phyloP scores from a whole-genome alignment of 2,797 vertebrate species.

The Squalus acanthias region DNA sequence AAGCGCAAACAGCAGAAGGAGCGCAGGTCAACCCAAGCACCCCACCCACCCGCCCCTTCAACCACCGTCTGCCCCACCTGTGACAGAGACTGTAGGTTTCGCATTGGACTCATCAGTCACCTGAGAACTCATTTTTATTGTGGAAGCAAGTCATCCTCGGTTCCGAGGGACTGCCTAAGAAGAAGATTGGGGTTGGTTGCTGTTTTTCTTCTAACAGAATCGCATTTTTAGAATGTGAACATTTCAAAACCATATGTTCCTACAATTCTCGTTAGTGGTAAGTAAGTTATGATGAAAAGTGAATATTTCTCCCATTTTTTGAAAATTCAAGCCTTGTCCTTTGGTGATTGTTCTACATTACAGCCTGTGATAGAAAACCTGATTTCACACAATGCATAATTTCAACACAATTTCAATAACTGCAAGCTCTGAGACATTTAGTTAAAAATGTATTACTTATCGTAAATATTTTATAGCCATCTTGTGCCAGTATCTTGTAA shows the following conservation, averaged over 20 bases:
- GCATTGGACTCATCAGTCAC: too few relatives aligned
- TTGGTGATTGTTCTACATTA: neutral
- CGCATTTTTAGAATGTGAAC: neutral
- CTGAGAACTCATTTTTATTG: too few relatives aligned
- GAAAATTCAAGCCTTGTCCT: neutral
- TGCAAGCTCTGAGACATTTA: neutral
- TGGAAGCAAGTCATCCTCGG: too few relatives aligned
- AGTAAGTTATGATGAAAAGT: neutral
- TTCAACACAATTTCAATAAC: neutral
- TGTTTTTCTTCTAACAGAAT: neutral
- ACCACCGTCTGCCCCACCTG: too few relatives aligned
- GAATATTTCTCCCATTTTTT: neutral
- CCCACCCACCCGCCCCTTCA: too few relatives aligned
- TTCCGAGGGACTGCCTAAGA: too few relatives aligned
- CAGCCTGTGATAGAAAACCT: neutral
- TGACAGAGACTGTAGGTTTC: too few relatives aligned
- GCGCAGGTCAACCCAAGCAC: too few relatives aligned
- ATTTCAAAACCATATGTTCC: neutral
- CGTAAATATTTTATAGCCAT: constrained; percentile 27
- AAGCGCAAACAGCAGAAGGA: too few relatives aligned
- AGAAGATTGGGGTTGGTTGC: too few relatives aligned
- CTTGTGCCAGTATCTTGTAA: neutral
- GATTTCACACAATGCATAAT: constrained; percentile 1
- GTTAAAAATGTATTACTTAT: constrained; percentile 12
- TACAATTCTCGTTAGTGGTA: too few relatives aligned